Percentiles rank a stretch among this genome's conserved stretches.
Conservation (phyloP, 2,888 invertebrate genomes). For the Poecilus cupreus region DNA sequence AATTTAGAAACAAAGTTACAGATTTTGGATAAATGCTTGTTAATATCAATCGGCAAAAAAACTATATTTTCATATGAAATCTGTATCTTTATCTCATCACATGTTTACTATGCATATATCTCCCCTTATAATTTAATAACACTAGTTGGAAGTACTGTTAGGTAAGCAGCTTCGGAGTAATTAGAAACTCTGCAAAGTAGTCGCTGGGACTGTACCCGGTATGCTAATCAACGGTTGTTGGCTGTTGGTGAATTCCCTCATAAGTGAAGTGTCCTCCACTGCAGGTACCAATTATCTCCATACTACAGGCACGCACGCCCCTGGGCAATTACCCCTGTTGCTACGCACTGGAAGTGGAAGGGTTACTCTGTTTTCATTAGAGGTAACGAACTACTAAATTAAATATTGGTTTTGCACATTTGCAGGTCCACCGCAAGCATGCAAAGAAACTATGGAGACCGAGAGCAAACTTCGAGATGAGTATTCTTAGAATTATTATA, state of each 20-base stretch:
- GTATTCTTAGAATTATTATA: too few relatives aligned
- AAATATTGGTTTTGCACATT: constrained; percentile 45
- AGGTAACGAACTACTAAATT: constrained; percentile 46
- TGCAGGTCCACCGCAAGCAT: not conserved
- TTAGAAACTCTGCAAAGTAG: not conserved
- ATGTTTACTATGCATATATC: too few relatives aligned
- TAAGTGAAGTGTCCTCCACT: constrained; percentile 47
- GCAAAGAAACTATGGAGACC: not conserved
- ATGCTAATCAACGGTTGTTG: constrained; percentile 23
- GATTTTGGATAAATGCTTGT: too few relatives aligned
- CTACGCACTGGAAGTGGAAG: constrained; percentile 24
- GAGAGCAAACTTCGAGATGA: not conserved
- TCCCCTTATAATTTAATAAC: too few relatives aligned
- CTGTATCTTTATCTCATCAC: too few relatives aligned
- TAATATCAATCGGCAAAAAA: too few relatives aligned
- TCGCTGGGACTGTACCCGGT: not conserved
- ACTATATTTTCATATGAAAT: too few relatives aligned
- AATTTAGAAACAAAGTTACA: too few relatives aligned
- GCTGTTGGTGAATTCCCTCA: constrained; percentile 16
- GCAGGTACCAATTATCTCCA: constrained; percentile 46
- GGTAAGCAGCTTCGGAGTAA: not conserved
- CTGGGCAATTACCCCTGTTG: constrained; percentile 33
- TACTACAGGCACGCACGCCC: constrained; percentile 29
- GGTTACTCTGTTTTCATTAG: constrained; percentile 50
- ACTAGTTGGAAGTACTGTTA: too few relatives aligned